Conservation (phyloP, 2,797 vertebrate species). For the Pelobates cultripes region DNA sequence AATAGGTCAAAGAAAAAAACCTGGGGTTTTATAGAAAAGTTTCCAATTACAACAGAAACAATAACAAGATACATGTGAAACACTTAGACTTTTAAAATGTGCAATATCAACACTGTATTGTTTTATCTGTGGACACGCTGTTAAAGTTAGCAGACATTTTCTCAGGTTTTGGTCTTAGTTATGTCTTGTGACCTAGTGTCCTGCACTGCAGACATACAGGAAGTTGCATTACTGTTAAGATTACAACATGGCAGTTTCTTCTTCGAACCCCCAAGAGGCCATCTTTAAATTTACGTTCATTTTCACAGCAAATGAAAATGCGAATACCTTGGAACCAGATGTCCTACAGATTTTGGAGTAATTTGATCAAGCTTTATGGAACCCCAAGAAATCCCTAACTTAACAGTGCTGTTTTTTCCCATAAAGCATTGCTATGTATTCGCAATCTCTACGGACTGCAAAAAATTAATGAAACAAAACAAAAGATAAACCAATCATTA, state of each 20-base stretch:
- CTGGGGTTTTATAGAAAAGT: not conserved
- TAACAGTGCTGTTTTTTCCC: not conserved
- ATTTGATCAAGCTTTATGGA: constrained; percentile 1
- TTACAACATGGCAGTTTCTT: constrained; percentile 5
- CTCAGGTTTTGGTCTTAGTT: not conserved
- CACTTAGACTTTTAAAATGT: not conserved
- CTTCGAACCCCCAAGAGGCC: constrained; percentile 1
- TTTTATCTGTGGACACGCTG: not conserved
- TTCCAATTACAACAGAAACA: not conserved
- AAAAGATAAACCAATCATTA: not conserved
- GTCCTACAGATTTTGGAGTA: not conserved
- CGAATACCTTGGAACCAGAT: not conserved
- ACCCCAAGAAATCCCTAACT: not conserved
- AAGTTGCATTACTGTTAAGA: not conserved
- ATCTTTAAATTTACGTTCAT: constrained; percentile 3
- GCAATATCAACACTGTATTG: not conserved
- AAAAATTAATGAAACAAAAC: not conserved
- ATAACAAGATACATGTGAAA: not conserved
- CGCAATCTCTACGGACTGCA: not conserved
- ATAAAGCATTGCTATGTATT: not conserved
- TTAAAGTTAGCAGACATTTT: not conserved
- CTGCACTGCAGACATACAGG: not conserved
- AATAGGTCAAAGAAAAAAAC: not conserved
- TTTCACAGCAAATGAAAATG: constrained; percentile 5
- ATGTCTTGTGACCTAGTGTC: not conserved